Base-by-base conservation (phyloP, 2,797 vertebrate species). In the Uromys caudimaculatus region DNA sequence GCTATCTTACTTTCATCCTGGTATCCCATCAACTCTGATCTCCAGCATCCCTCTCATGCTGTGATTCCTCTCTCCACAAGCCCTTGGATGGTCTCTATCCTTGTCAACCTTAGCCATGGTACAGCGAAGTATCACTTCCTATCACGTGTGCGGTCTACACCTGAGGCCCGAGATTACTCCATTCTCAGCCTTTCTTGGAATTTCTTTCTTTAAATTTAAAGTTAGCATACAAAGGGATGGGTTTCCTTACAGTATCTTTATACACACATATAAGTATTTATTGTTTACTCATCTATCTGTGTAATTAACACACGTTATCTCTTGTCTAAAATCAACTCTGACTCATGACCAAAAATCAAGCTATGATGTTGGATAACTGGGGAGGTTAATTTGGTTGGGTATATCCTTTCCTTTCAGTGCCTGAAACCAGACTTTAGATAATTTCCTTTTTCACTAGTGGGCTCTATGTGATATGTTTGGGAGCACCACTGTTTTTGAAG, bases 331-430 rank as follows among this genome's bases (percentile, higher is more conserved):
- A 71, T 16, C n/a, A 81, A 88, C 13, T 71, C 32, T 60, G 21
- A 71, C 84, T 92, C 64, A 85, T 91, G 92, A 54, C 12, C 60
- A 54, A 38, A 85, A 92, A 91, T 58, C 76, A 41, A 82, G 13
- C 27, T 44, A 12, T 85, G 50, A 69, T 32, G 32, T 38, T 79
- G 58, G n/a, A 54, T 3, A 69, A 1, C 17, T 41, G 3, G 11
- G 56, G 17, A 52, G 8, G 12, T 89, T 17, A 71, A n/a, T 41
- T 95, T 92, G 29, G 54, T 21, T 89, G 58, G n/a, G 13, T 81
- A 82, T 14, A 75, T 60, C 4, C 23, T 89, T 92, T 67, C 3
- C 23, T 91, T 91, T 78, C 23, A 84, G 79, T 76, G 35, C 16
- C 86, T 84, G 52, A 67, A 86, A 50, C 47, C 8, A 29, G 56